Evolutionary conservation across 2,888 invertebrate genomes (phyloP), one percentile per base, ranked within the genome.

Genomic region (Epistrophella euchroma): DNA sequence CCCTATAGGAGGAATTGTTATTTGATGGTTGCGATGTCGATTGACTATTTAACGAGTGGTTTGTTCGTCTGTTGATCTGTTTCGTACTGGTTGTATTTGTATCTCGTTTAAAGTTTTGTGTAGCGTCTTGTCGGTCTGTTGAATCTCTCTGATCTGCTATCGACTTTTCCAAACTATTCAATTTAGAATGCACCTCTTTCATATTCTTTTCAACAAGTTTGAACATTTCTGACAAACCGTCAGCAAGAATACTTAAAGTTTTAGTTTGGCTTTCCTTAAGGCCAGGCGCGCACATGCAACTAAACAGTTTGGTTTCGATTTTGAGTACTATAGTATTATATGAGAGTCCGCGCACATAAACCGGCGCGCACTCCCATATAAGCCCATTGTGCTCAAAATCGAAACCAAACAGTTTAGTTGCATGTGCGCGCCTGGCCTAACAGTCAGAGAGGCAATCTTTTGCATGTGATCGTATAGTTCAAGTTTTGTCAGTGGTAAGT

Each of bases 201-300:
- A 50, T 50, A 13, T 50, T 50, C 22, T 13, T 50, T 0, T 50
- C 22, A 5, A 50, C 22, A 2, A 50, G 7, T 6, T 50, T 50
- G 50, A 13, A 22, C 50, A 50, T 22, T 50, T 50, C 50, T 22
- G 50, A 22, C 50, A 50, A 50, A 6, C 50, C 22, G 0, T 50
- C 50, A 0, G 22, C 50, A 13, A 50, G 22, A 22, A 50, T n/a
- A 50, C 22, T 50, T 2, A 50, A 2, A 19, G 50, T 50, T 50
- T 50, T 50, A 13, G 50, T 50, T 4, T 50, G 50, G 50, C 50
- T 50, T 50, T 22, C 50, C 22, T 50, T 50, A n/a, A n/a, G n/a
- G n/a, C n/a, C n/a, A n/a, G n/a, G n/a, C n/a, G n/a, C n/a, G n/a
- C n/a, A n/a, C n/a, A n/a, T n/a, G n/a, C n/a, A n/a, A n/a, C n/a